Base-by-base conservation (phyloP, 2,113 vertebrate species). In the Scortum barcoo region DNA sequence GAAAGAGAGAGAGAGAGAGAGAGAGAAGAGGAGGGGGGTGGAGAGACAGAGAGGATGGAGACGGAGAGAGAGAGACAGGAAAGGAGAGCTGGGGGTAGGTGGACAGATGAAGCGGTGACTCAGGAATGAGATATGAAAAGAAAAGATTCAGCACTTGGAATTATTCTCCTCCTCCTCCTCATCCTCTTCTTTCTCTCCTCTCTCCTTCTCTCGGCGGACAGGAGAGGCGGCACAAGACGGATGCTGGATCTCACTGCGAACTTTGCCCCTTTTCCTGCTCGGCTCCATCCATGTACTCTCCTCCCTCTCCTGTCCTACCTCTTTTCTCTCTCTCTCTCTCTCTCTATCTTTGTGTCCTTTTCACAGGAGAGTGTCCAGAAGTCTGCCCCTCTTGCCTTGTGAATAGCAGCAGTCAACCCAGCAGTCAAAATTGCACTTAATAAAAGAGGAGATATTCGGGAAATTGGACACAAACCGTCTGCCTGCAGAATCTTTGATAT, bases 91-190 rank as follows among this genome's bases (percentile, higher is more conserved):
- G 14, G 67, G 74, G 86, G 88, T 90, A 91, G 91, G 90, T 93
- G 90, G 90, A 93, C 91, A 91, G 88, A 91, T 91, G 88, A 91
- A 91, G 86, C 84, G 86, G 88, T 93, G 92, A 93, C 84, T 93
- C 92, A 93, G 87, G 90, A 92, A 83, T 86, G 81, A 86, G 87
- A 89, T 87, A 76, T 88, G 86, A 88, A 90, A 86, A 88, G 75
- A 86, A 89, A 90, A 82, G 88, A 92, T 83, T 76, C 84, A 88
- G 78, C 82, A 78, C 83, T 89, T 85, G 84, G 84, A 91, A 81
- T 83, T 72, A 68, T 83, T 85, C 63, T 72, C 76, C 46, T 83
- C 79, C 57, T 85, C 65, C 61, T 81, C 75, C 76, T 83, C 61
- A n/a, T 73, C 22, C 44, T 56, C 60, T 51, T 36, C 33, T 65